Percentiles rank a stretch among this genome's conserved stretches.
phyloP scores from a whole-genome alignment of 2,888 invertebrate species.

The Caenorhabditis parvicauda region DNA sequence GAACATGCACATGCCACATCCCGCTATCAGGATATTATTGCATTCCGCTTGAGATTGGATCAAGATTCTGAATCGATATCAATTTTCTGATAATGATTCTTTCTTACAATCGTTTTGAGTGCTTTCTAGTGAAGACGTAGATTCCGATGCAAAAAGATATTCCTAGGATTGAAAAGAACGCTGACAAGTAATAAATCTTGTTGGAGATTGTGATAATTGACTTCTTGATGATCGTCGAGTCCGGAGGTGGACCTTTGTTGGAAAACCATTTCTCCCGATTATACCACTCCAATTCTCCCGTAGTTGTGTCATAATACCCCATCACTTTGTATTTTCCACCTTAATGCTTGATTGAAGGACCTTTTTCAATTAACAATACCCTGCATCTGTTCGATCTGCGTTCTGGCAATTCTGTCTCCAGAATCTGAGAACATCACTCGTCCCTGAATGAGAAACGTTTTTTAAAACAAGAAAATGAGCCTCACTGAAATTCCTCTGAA shows the following conservation, averaged over 20 bases:
- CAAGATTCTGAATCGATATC: slow-evolving; percentile 75
- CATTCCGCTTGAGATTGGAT: slow-evolving; percentile 93
- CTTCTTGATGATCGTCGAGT: slow-evolving; percentile 53
- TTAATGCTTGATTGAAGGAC: slow-evolving; percentile 33
- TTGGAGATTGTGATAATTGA: slow-evolving; percentile 50
- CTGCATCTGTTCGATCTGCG: slow-evolving; percentile 93
- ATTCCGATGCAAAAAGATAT: slow-evolving; percentile 81
- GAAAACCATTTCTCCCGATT: slow-evolving; percentile 74
- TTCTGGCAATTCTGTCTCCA: slow-evolving; percentile 95
- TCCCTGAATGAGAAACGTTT: slow-evolving; percentile 72
- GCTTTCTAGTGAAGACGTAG: slow-evolving; percentile 87
- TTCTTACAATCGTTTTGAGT: slow-evolving; percentile 64
- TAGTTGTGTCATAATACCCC: slow-evolving; percentile 92
- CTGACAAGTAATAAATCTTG: slow-evolving; percentile 84
- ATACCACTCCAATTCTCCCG: slow-evolving; percentile 87
- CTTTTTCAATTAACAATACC: slow-evolving; percentile 29
- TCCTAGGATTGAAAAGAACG: slow-evolving; percentile 83
- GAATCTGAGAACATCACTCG: slow-evolving; percentile 91
- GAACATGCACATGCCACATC: slow-evolving; percentile 85
- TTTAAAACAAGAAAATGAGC: not conserved
- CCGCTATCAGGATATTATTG: slow-evolving; percentile 91
- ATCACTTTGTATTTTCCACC: slow-evolving; percentile 89
- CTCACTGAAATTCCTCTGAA: slow-evolving; percentile 95
- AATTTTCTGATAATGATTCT: not conserved
- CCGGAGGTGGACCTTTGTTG: slow-evolving; percentile 55